Evolutionary conservation across 2,888 invertebrate genomes (phyloP), one percentile per base, ranked within the genome.

Genomic region (Cephus sareptanus): DNA sequence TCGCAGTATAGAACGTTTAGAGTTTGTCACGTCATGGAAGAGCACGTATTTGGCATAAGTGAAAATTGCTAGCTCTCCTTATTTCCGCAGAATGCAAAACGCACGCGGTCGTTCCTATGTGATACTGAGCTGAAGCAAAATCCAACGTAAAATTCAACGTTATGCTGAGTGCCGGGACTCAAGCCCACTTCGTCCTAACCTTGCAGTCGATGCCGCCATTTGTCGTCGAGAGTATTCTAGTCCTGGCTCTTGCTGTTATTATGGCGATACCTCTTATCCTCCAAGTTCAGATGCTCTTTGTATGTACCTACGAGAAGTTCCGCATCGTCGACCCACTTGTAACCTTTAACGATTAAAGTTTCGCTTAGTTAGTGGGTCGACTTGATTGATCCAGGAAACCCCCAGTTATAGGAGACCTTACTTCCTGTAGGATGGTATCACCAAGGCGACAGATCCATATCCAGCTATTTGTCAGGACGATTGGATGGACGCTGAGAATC

Each of bases 221-320:
- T 79, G 77, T 89, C 73, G 79, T 87, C 73, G 90, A 91, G 78
- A 88, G 84, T 76, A 81, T 86, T 40, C 83, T 89, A 78, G 89
- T 87, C 56, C 75, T 91, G 76, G 81, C 84, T 23, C 79, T 90
- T 75, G 87, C 86, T 9, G 75, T 90, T 34, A 75, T 90, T 23
- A 82, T 91, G 75, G 88, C 89, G 4, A 78, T 88, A 15, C 90
- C 90, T 12, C 79, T 90, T 69, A 84, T 90, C 81, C 81, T 81
- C 9, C 87, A 85, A 76, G 75, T 88, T 75, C 86, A 88, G 75
- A 78, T 83, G 30, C 77, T 87, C 73, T 80, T 89, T 78, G 90
- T 90, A 87, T 56, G 89, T 85, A 78, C 23, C 56, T 56, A 56
- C 23, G 56, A 56, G 56, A 56, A 56, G 2, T 56, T 56, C 56